A percentile compares a stretch with the other conserved stretches of the same genome.
These are phyloP conservation scores for Zaprionus inermis DNA, from an alignment of 1,140 invertebrate genomes.

Conservation along the genomic window DNA sequence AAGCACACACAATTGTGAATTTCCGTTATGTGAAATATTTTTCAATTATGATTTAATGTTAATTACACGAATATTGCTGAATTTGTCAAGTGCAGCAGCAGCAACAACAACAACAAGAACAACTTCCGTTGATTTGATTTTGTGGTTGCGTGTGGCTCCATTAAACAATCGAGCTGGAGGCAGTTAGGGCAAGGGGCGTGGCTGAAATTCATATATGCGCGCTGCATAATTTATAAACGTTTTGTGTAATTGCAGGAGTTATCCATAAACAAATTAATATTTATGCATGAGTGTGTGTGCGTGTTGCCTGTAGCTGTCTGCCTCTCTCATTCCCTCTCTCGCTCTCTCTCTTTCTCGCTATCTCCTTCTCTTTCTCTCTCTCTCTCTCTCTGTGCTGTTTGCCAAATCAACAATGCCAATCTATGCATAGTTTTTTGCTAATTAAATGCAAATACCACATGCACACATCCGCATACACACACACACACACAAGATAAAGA, in stretches of 20 bases:
- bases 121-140: constrained; percentile 79
- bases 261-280: constrained; percentile 68
- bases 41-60: constrained; percentile 78
- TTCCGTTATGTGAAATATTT: constrained; percentile 61
- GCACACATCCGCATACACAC: constrained; percentile 19
- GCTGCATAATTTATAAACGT: constrained; percentile 78
- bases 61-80: constrained; percentile 75
- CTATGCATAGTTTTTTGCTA: constrained; percentile 68
- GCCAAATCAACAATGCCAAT: constrained; percentile 60
- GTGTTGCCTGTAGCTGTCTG: background rate
- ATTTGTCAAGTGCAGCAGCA: constrained; percentile 21
- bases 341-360: background rate
- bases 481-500: background rate
- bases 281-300: constrained; percentile 6
- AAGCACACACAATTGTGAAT: constrained; percentile 57
- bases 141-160: constrained; percentile 71
- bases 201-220: constrained; percentile 48
- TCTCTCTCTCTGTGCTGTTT: constrained; percentile 11
- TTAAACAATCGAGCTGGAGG: constrained; percentile 53
- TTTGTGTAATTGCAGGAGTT: constrained; percentile 78
- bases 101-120: constrained; percentile 15
- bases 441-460: constrained; percentile 75
- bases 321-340: background rate
- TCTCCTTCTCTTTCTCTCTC: background rate
- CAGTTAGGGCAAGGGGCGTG: constrained; percentile 12